These are phyloP conservation scores for Physocephala rufipes DNA, from an alignment of 2,888 invertebrate species.

Conservation along the genomic window DNA sequence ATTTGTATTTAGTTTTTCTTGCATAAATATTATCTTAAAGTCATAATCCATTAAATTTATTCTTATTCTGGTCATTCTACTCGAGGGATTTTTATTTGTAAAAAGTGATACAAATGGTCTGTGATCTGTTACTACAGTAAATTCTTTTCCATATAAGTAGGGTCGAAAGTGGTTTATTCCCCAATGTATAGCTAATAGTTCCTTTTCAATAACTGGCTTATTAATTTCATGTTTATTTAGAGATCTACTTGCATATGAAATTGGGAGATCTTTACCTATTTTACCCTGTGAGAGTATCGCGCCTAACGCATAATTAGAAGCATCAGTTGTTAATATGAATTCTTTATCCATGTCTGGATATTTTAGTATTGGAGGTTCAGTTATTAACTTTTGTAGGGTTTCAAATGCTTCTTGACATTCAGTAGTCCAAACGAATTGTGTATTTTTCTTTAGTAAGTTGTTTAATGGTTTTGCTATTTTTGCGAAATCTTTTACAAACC, in stretches of 20 bases:
- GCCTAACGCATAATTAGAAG: background rate
- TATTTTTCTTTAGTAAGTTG: conserved; percentile 31
- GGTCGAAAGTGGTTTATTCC: conserved; percentile 6
- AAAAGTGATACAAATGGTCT: conserved; percentile 1
- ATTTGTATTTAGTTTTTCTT: conserved; percentile 27
- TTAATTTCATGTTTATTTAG: background rate
- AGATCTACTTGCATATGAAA: background rate
- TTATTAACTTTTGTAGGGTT: background rate
- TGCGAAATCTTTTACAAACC: conserved; percentile 43
- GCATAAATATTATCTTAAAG: conserved; percentile 22
- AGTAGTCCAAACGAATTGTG: background rate
- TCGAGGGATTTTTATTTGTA: background rate
- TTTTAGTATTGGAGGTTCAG: conserved; percentile 23
- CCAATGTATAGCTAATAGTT: conserved; percentile 4
- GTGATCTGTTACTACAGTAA: conserved; percentile 1
- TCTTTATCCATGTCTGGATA: conserved; percentile 11
- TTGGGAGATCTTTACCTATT: background rate
- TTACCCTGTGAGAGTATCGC: background rate
- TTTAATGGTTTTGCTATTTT: conserved; percentile 41
- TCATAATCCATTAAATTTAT: conserved; percentile 26
- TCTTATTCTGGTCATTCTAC: conserved; percentile 8
- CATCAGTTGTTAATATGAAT: conserved; percentile 2
- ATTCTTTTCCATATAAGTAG: background rate
- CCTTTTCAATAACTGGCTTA: conserved; percentile 8
- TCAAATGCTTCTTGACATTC: conserved; percentile 4